A percentile compares a stretch with the other conserved stretches of the same genome.
phyloP scores from a whole-genome alignment of 2,797 vertebrate genomes.

The Gastrophryne carolinensis region DNA sequence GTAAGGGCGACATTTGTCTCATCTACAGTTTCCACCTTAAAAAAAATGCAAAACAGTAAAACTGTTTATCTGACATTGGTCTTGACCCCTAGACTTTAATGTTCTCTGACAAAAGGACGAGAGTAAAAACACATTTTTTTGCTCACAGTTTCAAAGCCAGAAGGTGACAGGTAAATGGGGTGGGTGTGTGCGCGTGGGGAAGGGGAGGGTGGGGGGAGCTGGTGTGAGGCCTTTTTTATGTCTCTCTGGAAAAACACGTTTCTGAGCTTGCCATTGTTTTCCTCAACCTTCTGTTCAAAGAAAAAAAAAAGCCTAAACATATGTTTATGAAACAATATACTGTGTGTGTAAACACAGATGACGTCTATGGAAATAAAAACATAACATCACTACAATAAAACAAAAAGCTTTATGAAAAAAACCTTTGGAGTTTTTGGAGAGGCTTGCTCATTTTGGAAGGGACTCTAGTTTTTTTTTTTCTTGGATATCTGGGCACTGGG shows the following conservation, averaged over 20 bases:
- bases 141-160: conserved; percentile 56
- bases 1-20: conserved; percentile 69
- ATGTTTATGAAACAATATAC: not conserved
- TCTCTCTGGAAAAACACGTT: not conserved
- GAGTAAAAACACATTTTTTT: conserved; percentile 69
- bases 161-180: conserved; percentile 34
- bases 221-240: not conserved
- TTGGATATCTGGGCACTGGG: too few relatives aligned
- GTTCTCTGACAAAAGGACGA: conserved; percentile 67
- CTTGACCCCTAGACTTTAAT: conserved; percentile 67
- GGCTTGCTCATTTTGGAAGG: too few relatives aligned
- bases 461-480: too few relatives aligned
- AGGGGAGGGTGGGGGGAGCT: too few relatives aligned
- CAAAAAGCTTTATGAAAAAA: too few relatives aligned
- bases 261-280: not conserved
- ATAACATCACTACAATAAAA: too few relatives aligned
- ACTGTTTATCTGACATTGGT: conserved; percentile 74
- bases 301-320: conserved; percentile 1
- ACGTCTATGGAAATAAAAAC: too few relatives aligned
- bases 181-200: too few relatives aligned
- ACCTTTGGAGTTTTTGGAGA: too few relatives aligned
- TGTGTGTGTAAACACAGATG: not conserved
- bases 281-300: conserved; percentile 20
- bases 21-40: conserved; percentile 70
- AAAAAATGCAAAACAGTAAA: conserved; percentile 77